Evolutionary conservation across 1,140 invertebrate species (phyloP), one percentile per base, ranked within the genome.

Genomic region (Armadillidium nasatum): DNA sequence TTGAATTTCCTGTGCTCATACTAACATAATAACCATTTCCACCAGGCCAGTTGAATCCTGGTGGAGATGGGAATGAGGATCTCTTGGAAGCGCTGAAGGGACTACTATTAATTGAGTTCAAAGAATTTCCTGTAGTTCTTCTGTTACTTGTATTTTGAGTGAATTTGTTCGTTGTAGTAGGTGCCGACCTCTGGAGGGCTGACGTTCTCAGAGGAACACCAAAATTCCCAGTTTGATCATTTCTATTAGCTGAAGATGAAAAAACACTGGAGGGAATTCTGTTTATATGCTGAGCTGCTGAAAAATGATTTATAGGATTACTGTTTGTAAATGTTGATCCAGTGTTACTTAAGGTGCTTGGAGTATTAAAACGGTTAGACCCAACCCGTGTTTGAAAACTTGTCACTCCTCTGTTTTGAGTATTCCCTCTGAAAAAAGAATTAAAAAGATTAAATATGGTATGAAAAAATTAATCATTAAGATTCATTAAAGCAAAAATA

Each of bases 1-100:
- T 75, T 19, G 73, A 75, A 44, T 75, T 75, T n/a, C 73, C 73
- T 66, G 73, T 75, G 50, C 73, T 75, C 73, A 75, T 75, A n/a
- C 73, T 75, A 54, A 75, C 66, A 43, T 75, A 75, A 13, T 75
- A 67, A 33, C 73, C 73, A 44, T 75, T 75, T 15, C 73, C 73
- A 68, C 73, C 73, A 15, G 73, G 73, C 73, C 73, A 75, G n/a
- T 67, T 67, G 44, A 75, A 75, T 7, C 73, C 73, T 44, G 66
- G 60, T n/a, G 66, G 50, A n/a, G 68, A 44, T 67, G 60, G 54
- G 6, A 54, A 54, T 10, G 68, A 68, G 23, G 73, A 54, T 22
- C 69, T 75, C 43, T 60, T 60, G 7, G 50, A 1, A 13, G 50
- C 50, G 50, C 73, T 68, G n/a, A 43, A 60, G 13, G 60, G 54